Conservation (phyloP, 2,888 invertebrate genomes). For the Tethea ocularis region DNA sequence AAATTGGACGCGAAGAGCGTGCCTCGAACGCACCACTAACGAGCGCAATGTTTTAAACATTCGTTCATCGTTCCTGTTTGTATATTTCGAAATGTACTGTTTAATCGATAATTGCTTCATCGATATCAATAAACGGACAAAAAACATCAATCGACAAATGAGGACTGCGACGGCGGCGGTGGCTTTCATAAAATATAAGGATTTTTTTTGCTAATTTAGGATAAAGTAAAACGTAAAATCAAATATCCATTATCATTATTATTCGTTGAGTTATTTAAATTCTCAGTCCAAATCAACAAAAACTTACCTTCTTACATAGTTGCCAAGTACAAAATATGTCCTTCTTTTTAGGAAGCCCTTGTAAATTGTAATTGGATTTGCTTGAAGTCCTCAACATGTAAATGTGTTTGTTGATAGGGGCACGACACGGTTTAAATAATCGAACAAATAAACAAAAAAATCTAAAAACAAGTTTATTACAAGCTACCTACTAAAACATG, state of each 20-base stretch:
- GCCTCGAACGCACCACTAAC: slow-evolving; percentile 44
- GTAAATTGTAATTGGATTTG: not conserved
- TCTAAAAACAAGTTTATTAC: not conserved
- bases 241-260: too few species aligned
- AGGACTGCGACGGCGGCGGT: not conserved
- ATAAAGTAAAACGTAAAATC: too few species aligned
- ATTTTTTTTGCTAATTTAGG: not conserved
- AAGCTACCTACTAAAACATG: slow-evolving; percentile 30
- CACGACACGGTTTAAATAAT: too few species aligned
- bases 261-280: too few species aligned
- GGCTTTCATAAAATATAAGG: not conserved
- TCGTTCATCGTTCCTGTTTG: slow-evolving; percentile 25
- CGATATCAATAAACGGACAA: not conserved
- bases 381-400: not conserved
- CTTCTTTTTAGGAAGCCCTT: too few species aligned
- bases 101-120: slow-evolving; percentile 4
- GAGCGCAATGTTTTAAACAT: slow-evolving; percentile 59
- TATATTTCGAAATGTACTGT: slow-evolving; percentile 5
- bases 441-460: too few species aligned
- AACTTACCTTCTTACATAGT: too few species aligned
- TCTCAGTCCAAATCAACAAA: too few species aligned
- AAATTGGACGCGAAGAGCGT: slow-evolving; percentile 56
- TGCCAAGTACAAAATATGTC: too few species aligned
- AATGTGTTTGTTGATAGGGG: not conserved
- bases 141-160: not conserved